Evolutionary conservation across 2,888 invertebrate species (phyloP).

Genomic region (Chloroclysta siterata): DNA sequence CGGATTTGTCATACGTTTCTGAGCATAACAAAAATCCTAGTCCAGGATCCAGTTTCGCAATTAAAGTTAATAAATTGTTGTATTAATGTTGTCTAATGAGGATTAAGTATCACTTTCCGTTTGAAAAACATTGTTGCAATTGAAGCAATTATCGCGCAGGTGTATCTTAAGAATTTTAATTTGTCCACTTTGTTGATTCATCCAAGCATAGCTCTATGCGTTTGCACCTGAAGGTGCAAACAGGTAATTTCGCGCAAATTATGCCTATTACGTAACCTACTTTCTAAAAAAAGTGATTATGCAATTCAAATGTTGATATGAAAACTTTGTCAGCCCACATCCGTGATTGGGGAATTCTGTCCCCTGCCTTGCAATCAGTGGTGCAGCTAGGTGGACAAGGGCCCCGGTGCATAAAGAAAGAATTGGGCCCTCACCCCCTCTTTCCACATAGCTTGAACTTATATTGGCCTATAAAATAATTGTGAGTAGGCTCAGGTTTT

Average conservation of each 20-base stretch:
- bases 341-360: conserved; percentile 20
- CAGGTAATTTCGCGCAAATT: conserved; percentile 15
- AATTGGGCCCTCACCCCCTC: too few relatives aligned
- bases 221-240: not conserved
- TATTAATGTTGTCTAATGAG: not conserved
- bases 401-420: too few relatives aligned
- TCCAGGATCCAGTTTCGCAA: too few relatives aligned
- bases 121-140: conserved; percentile 10
- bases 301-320: conserved; percentile 25
- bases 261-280: conserved; percentile 28
- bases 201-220: conserved; percentile 16
- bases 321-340: conserved; percentile 16
- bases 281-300: conserved; percentile 39
- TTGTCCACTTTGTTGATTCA: conserved; percentile 21
- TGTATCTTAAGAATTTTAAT: conserved; percentile 19
- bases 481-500: too few relatives aligned
- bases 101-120: conserved; percentile 17
- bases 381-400: too few relatives aligned
- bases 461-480: too few relatives aligned
- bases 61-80: not conserved
- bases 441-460: too few relatives aligned
- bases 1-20: too few relatives aligned
- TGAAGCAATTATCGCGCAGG: conserved; percentile 14
- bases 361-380: too few relatives aligned
- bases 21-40: too few relatives aligned